phyloP scores from a whole-genome alignment of 2,888 invertebrate genomes.

The Furcula furcula region DNA sequence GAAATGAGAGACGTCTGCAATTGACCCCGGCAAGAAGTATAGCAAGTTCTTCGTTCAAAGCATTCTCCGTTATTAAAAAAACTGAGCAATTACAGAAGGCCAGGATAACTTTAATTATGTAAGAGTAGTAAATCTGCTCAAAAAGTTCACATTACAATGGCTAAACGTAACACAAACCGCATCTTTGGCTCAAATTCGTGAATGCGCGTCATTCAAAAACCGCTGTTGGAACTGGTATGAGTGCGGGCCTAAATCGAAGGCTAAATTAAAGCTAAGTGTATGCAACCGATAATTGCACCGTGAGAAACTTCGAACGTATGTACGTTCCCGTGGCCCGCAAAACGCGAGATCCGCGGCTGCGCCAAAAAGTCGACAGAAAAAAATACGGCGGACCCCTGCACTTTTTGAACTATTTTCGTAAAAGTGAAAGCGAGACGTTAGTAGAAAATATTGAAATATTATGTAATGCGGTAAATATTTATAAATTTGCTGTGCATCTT shows the following conservation, averaged over 20 bases:
- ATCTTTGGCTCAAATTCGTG: constrained; percentile 35
- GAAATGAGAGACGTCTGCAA: too few species aligned
- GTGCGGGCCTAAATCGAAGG: constrained; percentile 62
- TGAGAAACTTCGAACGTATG: too few species aligned
- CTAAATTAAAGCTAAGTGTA: constrained; percentile 73
- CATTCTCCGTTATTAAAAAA: too few species aligned
- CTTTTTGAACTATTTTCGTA: background rate
- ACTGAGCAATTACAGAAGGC: too few species aligned
- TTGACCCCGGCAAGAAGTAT: too few species aligned
- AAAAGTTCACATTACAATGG: too few species aligned
- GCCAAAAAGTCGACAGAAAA: constrained; percentile 1
- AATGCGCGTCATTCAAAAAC: constrained; percentile 30
- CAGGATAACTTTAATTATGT: too few species aligned
- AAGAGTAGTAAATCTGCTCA: too few species aligned
- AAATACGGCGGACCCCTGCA: background rate
- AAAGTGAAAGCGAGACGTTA: constrained; percentile 6
- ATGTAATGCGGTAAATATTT: constrained; percentile 18
- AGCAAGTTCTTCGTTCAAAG: too few species aligned
- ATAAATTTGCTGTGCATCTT: constrained; percentile 12
- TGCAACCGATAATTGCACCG: constrained; percentile 74
- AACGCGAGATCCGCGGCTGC: background rate
- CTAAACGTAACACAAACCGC: background rate
- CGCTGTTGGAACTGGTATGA: constrained; percentile 49
- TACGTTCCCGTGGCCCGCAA: constrained; percentile 28
- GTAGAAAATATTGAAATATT: too few species aligned